Base-by-base conservation (phyloP, 2,888 invertebrate species). In the Deilephila elpenor region DNA sequence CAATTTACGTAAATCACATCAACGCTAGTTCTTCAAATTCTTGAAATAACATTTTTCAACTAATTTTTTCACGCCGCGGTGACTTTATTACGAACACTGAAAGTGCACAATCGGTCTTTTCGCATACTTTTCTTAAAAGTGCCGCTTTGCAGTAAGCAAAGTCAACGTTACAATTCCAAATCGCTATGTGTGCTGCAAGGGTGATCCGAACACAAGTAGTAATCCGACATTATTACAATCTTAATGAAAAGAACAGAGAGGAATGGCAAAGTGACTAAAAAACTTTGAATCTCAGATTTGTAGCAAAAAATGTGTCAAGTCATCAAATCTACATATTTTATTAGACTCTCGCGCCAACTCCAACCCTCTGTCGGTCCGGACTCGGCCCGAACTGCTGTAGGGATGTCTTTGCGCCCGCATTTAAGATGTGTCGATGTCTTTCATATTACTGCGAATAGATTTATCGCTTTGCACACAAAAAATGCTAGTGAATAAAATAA, bases 281-380 rank as follows among this genome's bases (percentile, higher is more conserved):
- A 93, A 92, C 93, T 92, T 92, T 91, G 91, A 91, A 92, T 91
- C 92, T 91, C 86, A 89, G 93, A 93, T 93, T 93, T 93, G 92
- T 92, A 88, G 86, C 93, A 93, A 94, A 93, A 94, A 94, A 94
- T 93, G 92, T 94, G 93, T 92, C 94, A 94, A 94, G 93, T 94
- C 94, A 94, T 94, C 94, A 94, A 94, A 94, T 94, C 94, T 94
- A 91, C 94, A 94, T 94, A 94, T 94, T 94, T 94, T 94, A 94
- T 94, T 94, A 93, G 92, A 88, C 85, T 91, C 90, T 88, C 90
- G 90, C 88, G 88, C 88, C 88, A 86, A 88, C 88, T 89, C 86
- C 88, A 90, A 91, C 93, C 93, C 92, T 93, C 93, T 86, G 91
- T 87, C 85, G 87, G 88, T 86, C 81, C 88, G 86, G 86, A 86